Conservation (phyloP, 2,888 invertebrate genomes). For the Diarsia mendica region DNA sequence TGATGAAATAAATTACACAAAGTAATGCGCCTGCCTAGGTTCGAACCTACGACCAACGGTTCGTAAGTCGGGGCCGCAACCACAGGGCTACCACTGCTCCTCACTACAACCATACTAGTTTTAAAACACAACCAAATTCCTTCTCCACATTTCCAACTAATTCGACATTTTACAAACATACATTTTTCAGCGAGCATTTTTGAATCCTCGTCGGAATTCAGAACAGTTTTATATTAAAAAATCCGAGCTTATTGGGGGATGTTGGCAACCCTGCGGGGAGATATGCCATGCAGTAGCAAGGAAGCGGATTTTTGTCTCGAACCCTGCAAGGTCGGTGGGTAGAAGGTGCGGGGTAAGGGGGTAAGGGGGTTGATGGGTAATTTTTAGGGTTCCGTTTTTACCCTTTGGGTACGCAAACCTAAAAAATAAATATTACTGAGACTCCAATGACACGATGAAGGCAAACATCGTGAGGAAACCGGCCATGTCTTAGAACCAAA, state of each 20-base stretch:
- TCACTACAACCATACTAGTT: not conserved
- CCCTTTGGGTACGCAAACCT: too few relatives aligned
- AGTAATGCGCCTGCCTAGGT: too few relatives aligned
- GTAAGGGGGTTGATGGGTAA: constrained; percentile 44
- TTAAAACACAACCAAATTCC: constrained; percentile 5
- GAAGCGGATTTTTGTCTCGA: constrained; percentile 69
- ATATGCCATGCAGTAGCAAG: constrained; percentile 60
- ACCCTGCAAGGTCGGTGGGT: constrained; percentile 67
- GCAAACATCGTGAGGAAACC: too few relatives aligned
- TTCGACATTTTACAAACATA: not conserved
- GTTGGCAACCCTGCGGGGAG: constrained; percentile 55
- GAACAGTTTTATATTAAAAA: constrained; percentile 7
- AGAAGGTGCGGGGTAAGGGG: constrained; percentile 26
- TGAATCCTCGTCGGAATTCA: constrained; percentile 7
- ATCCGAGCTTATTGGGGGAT: not conserved
- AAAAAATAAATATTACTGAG: too few relatives aligned
- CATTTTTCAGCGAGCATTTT: constrained; percentile 2
- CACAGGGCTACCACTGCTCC: too few relatives aligned
- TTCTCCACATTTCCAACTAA: not conserved
- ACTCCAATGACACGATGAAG: too few relatives aligned
- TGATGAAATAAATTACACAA: too few relatives aligned
- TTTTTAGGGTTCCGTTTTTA: constrained; percentile 23
- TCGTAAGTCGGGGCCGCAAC: too few relatives aligned
- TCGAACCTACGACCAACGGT: too few relatives aligned
- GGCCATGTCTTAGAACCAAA: too few relatives aligned